Percentiles rank a stretch among this genome's conserved stretches.
Conservation (phyloP, 2,888 invertebrate species). For the Drosophila sordidula region DNA sequence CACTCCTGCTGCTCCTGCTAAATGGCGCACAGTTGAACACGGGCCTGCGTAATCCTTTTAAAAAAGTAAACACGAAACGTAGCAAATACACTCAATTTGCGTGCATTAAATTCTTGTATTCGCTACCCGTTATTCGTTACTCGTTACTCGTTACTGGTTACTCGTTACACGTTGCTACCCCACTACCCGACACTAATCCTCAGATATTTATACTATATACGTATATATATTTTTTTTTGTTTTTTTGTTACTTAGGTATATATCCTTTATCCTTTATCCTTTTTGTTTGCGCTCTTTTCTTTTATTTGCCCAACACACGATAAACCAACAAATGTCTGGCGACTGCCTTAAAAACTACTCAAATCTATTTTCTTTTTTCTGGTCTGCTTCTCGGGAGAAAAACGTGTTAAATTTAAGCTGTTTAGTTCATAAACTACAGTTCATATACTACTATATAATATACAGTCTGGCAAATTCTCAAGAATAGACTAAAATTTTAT, state of each 20-base stretch:
- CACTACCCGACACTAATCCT: not conserved
- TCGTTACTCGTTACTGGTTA: not conserved
- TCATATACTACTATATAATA: not conserved
- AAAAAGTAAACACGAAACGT: slow-evolving; percentile 82
- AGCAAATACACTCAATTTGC: slow-evolving; percentile 39
- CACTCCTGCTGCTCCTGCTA: slow-evolving; percentile 37
- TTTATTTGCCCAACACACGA: slow-evolving; percentile 26
- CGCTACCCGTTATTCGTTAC: slow-evolving; percentile 2
- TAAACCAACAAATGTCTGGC: slow-evolving; percentile 1
- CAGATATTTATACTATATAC: not conserved
- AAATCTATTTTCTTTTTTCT: slow-evolving; percentile 1
- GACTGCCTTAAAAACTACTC: slow-evolving; percentile 14
- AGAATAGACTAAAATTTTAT: too few relatives aligned
- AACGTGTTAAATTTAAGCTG: not conserved
- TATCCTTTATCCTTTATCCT: slow-evolving; percentile 8
- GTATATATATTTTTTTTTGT: slow-evolving; percentile 7
- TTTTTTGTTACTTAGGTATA: too few relatives aligned
- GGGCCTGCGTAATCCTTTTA: slow-evolving; percentile 84
- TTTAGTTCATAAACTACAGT: not conserved
- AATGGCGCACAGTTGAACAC: slow-evolving; percentile 82
- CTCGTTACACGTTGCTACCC: not conserved
- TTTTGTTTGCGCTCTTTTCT: slow-evolving; percentile 20
- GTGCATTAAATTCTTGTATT: slow-evolving; percentile 41
- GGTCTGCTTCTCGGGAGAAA: not conserved
- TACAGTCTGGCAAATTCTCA: not conserved